These are phyloP conservation scores for Acanthurus tractus DNA, from an alignment of 2,797 vertebrate genomes.

Conservation along the genomic window DNA sequence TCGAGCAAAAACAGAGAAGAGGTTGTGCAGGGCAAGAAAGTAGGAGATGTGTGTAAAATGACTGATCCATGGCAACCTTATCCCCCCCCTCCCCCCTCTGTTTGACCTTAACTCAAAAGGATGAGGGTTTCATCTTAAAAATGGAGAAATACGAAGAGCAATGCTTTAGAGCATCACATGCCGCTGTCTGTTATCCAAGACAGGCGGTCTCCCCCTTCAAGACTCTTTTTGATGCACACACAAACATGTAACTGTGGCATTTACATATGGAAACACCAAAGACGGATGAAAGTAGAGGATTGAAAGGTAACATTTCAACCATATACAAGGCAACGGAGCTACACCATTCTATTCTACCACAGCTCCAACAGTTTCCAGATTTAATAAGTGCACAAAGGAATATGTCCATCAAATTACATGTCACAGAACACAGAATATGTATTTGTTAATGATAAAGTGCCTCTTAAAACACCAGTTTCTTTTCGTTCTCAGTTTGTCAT, in stretches of 20 bases:
- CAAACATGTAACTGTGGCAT: constrained; percentile 5
- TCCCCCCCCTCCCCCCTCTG: neutral
- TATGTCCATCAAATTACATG: neutral
- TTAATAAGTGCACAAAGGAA: neutral
- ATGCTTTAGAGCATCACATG: neutral
- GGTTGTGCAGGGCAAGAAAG: neutral
- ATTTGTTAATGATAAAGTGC: no score
- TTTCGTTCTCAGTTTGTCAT: no score
- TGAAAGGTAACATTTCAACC: neutral
- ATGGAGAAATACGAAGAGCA: constrained; percentile 8
- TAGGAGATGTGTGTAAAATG: constrained; percentile 14
- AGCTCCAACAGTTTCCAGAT: no score
- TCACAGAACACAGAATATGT: neutral
- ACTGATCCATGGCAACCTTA: constrained; percentile 1
- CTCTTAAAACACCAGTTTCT: no score
- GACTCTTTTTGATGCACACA: constrained; percentile 15
- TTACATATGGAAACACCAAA: neutral
- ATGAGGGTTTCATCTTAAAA: constrained; percentile 16
- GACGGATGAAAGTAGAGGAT: neutral
- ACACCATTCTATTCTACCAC: neutral
- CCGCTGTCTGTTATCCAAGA: neutral
- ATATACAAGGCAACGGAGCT: no score
- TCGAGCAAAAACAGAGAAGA: neutral
- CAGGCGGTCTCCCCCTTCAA: neutral
- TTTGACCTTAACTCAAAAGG: no score